A percentile compares a stretch with the other conserved stretches of the same genome.
These are phyloP conservation scores for Keiferia lycopersicella DNA, from an alignment of 2,888 invertebrate genomes.

Conservation along the genomic window DNA sequence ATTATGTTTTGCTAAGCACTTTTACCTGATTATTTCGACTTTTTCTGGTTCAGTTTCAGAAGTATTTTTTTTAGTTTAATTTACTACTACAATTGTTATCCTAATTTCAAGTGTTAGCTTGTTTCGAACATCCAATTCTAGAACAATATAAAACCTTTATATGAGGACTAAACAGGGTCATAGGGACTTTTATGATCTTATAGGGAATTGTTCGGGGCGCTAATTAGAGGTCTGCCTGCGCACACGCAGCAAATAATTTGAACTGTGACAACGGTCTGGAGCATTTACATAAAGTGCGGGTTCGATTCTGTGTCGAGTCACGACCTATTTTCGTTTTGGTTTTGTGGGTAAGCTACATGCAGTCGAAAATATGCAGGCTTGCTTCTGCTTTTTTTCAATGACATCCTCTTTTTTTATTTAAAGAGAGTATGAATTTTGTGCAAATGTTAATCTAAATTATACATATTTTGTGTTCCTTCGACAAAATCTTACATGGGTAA, in stretches of 20 bases:
- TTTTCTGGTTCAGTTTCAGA: too few relatives aligned
- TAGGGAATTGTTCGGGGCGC: constrained; percentile 26
- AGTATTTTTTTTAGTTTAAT: too few relatives aligned
- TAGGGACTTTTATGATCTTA: too few relatives aligned
- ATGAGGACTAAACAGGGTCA: constrained; percentile 7
- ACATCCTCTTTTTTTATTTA: neutral
- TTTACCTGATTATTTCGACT: too few relatives aligned
- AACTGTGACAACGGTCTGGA: constrained; percentile 31
- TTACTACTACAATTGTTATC: too few relatives aligned
- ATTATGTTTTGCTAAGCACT: too few relatives aligned
- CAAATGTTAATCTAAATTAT: neutral
- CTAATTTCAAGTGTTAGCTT: neutral
- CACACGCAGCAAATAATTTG: constrained; percentile 34
- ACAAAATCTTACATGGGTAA: too few relatives aligned
- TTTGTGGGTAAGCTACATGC: constrained; percentile 4
- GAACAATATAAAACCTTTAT: neutral
- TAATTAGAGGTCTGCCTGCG: constrained; percentile 38
- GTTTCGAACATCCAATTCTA: neutral
- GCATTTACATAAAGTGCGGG: constrained; percentile 19
- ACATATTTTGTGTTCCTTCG: too few relatives aligned
- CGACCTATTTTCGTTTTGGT: constrained; percentile 16
- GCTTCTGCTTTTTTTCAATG: neutral
- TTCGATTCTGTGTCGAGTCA: constrained; percentile 19
- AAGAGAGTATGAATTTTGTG: neutral
- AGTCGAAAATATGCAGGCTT: neutral